Base-by-base conservation (phyloP, 2,113 vertebrate species). In the Hylia prasina region DNA sequence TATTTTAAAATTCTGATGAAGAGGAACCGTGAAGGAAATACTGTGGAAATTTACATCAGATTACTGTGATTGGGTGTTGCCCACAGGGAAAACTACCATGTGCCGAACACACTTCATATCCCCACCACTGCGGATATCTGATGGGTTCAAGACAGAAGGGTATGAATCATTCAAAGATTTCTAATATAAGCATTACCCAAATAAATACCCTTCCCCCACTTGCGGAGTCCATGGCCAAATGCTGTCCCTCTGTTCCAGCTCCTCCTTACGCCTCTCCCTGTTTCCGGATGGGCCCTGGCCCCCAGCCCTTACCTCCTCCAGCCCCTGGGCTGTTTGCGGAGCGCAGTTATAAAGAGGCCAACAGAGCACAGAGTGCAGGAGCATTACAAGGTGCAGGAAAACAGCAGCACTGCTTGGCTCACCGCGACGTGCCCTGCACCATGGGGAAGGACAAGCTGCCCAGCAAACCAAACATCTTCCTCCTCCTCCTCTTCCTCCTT, bases 241-340 rank as follows among this genome's bases (percentile, higher is more conserved):
- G 2, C 37, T 76, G 92, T 90, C 79, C 57, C 58, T 82, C 45
- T 57, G 71, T 87, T 94, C 66, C 94, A 96, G 85, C 95, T 94
- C 94, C 96, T 95, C 95, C 92, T 82, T 22, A 15, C 57, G 82
- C 88, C 79, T 96, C 88, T 96, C 53, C 47, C 76, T 3, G 2
- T 82, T 97, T 95, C 96, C 68, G 63, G 82, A 92, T 79, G 92
- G 66, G 75, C 33, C 76, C 95, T 96, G 94, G 96, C 94, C 90
- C 85, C 71, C 76, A 95, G 95, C 94, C 95, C 66, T 97, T 94
- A 95, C 93, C 94, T 96, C 42, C 85, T 96, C 94, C 90, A 94
- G 82, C 66, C 90, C 88, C 50, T 42, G 92, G 82, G 85, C 82
- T 96, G 90, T 95, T 94, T 96, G 13, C 94, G 81, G 66, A 97